Evolutionary conservation across 2,797 vertebrate genomes (phyloP), one percentile per base, ranked within the genome.

Genomic region (Siniperca undulata): DNA sequence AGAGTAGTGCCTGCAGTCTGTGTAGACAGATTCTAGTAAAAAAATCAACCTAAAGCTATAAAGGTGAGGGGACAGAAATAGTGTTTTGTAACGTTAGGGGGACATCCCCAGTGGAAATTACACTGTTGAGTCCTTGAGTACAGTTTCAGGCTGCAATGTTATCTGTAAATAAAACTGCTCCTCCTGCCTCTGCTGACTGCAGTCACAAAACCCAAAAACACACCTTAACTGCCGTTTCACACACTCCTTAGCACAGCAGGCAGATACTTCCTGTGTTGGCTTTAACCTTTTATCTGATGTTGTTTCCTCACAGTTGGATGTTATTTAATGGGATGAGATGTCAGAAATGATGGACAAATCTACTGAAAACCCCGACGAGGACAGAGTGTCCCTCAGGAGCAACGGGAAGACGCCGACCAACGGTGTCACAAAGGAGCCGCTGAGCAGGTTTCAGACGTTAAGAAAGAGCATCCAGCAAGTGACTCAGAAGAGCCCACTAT

Each of bases 81-180:
- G 20, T 2, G 24, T 56, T 38, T 53, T 17, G 19, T 20, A 13
- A 4, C 20, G 27, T 52, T 1, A 22, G n/a, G 3, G 36, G 36
- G 46, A n/a, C 9, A 17, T 44, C 34, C 34, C 0, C 3, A 30
- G 48, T 13, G 24, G n/a, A 34, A 24, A 10, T 20, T 11, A 46
- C 7, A 3, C 56, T n/a, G 10, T 22, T 58, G 38, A 48, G 30
- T 34, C 14, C 30, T 70, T 56, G 50, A 24, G 36, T 7, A 5
- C 48, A 34, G 7, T 19, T 12, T 30, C 60, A 59, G 55, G 68
- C 42, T 52, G 56, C 30, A 1, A 0, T 95, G 91, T 95, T 95
- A 27, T 85, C 78, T 79, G 94, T 95, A 93, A 96, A 95, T 86
- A 95, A 27, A 81, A 61, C 40, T 46, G 44, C 53, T 24, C 73